Evolutionary conservation across 2,113 vertebrate genomes (phyloP), one percentile per base, ranked within the genome.

Genomic region (Nannobrachium achirus): DNA sequence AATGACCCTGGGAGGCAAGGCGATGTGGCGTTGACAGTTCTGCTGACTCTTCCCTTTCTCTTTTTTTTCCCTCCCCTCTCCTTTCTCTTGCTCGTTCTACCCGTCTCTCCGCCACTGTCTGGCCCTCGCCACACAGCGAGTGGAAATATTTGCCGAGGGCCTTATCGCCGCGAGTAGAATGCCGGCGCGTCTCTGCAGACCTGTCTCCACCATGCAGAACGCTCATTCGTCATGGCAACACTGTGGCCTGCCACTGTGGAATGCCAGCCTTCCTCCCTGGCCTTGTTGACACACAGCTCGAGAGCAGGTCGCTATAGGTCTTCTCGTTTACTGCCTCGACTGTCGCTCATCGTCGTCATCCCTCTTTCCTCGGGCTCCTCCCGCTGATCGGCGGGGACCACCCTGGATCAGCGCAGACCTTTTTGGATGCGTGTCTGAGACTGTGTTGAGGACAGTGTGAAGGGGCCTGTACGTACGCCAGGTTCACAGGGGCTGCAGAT

Each of bases 71-170:
- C n/a, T n/a, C n/a, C n/a, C 38, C 25, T 16, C 56, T 50, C 51
- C 46, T 44, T 40, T 40, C 73, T 33, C 6, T 3, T 33, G 25
- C 25, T 33, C 25, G 25, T 33, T 33, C 14, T 10, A 52, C 15
- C 40, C 38, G 52, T 65, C 58, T 63, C 40, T 63, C 52, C 49
- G 72, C 69, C 57, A 58, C 64, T 59, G 60, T 67, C 63, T 60
- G 59, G 45, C 55, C 49, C 57, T 64, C 19, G 53, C 46, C 40
- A 58, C 69, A 70, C 64, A 73, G 62, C 38, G 55, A 53, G 70
- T 74, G 63, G 78, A 83, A 76, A 75, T 81, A 78, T 81, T 81
- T 75, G 68, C 63, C 5, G 16, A 76, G 71, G 15, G 69, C 58
- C 73, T 79, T 87, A 77, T 81, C 69, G 52, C 48, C 76, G 69